Percentiles rank a stretch among this genome's conserved stretches.
phyloP scores from a whole-genome alignment of 1,140 invertebrate genomes.

The Ips typographus region DNA sequence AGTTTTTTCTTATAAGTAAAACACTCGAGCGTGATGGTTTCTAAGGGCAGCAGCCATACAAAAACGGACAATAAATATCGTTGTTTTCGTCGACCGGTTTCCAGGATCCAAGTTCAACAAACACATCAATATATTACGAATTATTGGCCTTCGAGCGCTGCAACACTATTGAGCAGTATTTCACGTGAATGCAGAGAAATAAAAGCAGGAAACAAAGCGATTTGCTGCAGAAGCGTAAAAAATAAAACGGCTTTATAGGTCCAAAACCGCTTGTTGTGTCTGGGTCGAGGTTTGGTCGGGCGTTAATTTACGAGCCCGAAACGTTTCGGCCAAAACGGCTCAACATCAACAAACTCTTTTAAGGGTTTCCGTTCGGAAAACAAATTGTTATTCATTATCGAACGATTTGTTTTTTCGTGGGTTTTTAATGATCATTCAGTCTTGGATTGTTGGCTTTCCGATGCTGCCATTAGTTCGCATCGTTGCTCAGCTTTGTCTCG shows the following conservation, averaged over 20 bases:
- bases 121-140: conserved; percentile 14
- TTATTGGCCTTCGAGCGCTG: conserved; percentile 11
- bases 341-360: conserved; percentile 17
- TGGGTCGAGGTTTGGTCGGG: conserved; percentile 2
- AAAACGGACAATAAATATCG: neutral
- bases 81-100: neutral
- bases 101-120: conserved; percentile 4
- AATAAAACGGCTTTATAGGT: conserved; percentile 17
- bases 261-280: conserved; percentile 15
- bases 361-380: conserved; percentile 7
- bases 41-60: too few relatives aligned
- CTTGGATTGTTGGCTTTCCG: neutral
- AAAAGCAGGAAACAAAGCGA: conserved; percentile 17
- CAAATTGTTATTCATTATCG: conserved; percentile 12
- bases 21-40: too few relatives aligned
- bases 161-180: conserved; percentile 18
- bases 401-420: neutral
- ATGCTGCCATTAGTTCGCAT: too few relatives aligned
- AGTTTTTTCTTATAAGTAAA: too few relatives aligned
- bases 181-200: conserved; percentile 15
- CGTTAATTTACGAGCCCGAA: conserved; percentile 10
- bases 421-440: neutral
- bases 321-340: neutral
- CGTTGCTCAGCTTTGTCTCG: too few relatives aligned
- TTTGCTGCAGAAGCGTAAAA: conserved; percentile 18